These are phyloP conservation scores for Patagioenas fasciata DNA, from an alignment of 2,113 vertebrate genomes.

Conservation along the genomic window DNA sequence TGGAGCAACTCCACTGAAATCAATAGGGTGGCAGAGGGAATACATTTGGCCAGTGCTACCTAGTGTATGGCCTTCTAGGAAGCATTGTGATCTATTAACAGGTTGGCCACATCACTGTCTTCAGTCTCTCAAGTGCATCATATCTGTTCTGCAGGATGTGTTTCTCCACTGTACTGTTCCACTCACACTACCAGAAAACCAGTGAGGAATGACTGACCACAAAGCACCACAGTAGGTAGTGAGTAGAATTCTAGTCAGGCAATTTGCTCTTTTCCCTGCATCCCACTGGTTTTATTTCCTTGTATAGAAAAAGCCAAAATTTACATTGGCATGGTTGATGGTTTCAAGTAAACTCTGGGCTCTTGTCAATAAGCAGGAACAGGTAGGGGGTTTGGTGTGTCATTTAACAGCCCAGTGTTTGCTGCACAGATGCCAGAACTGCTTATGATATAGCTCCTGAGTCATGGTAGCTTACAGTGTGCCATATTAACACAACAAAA, in stretches of 20 bases:
- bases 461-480: not conserved
- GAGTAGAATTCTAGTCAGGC: not conserved
- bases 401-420: not conserved
- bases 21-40: not conserved
- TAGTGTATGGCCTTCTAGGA: not conserved
- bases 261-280: not conserved
- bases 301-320: not conserved
- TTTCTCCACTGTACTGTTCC: not conserved
- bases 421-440: not conserved
- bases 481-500: not conserved
- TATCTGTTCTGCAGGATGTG: not conserved
- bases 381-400: rapidly evolving
- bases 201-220: not conserved
- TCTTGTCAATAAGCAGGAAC: not conserved
- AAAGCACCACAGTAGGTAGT: not conserved
- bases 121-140: not conserved
- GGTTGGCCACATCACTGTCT: not conserved
- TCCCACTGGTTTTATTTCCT: constrained; percentile 12
- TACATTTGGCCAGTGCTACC: not conserved
- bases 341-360: not conserved
- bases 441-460: not conserved
- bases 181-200: not conserved
- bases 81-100: not conserved
- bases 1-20: not conserved
- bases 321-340: not conserved